A percentile compares a stretch with the other conserved stretches of the same genome.
Conservation (phyloP, 2,113 vertebrate genomes). For the Callionymus lyra region DNA sequence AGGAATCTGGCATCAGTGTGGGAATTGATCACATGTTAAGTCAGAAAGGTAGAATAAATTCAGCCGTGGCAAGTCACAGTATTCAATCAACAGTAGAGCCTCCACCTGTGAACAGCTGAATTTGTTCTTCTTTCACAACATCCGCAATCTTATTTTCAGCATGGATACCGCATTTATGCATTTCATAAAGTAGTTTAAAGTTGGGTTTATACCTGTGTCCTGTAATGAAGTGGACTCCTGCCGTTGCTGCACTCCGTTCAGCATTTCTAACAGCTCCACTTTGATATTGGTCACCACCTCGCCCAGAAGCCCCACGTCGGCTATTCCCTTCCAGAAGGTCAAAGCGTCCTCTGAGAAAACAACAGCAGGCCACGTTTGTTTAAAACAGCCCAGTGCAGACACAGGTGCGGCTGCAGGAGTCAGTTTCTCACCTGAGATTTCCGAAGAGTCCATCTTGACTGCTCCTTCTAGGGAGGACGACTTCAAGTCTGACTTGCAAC, state of each 20-base stretch:
- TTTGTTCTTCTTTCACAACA: slow-evolving; percentile 24
- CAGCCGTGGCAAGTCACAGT: slow-evolving; percentile 9
- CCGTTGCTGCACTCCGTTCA: slow-evolving; percentile 81
- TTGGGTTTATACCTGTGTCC: slow-evolving; percentile 71
- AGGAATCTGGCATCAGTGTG: slow-evolving; percentile 52
- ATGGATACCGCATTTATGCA: no score
- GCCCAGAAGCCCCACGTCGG: slow-evolving; percentile 91
- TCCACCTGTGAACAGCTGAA: slow-evolving; percentile 15
- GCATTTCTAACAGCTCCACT: slow-evolving; percentile 84
- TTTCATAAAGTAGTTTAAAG: no score
- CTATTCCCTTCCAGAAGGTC: slow-evolving; percentile 96
- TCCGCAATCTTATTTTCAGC: no score
- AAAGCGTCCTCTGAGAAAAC: slow-evolving; percentile 79
- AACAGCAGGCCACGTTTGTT: no score
- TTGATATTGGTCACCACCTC: slow-evolving; percentile 94
- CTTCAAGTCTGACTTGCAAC: slow-evolving; percentile 60
- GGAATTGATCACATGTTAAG: slow-evolving; percentile 36
- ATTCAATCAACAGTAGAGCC: neutral
- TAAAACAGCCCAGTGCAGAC: no score
- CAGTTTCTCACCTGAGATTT: slow-evolving; percentile 80
- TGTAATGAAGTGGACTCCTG: slow-evolving; percentile 73
- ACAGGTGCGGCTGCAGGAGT: no score
- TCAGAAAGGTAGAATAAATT: slow-evolving; percentile 29
- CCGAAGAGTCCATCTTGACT: slow-evolving; percentile 71
- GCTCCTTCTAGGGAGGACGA: slow-evolving; percentile 66